These are phyloP conservation scores for Hypanus sabinus DNA, from an alignment of 2,113 vertebrate genomes.

Conservation along the genomic window DNA sequence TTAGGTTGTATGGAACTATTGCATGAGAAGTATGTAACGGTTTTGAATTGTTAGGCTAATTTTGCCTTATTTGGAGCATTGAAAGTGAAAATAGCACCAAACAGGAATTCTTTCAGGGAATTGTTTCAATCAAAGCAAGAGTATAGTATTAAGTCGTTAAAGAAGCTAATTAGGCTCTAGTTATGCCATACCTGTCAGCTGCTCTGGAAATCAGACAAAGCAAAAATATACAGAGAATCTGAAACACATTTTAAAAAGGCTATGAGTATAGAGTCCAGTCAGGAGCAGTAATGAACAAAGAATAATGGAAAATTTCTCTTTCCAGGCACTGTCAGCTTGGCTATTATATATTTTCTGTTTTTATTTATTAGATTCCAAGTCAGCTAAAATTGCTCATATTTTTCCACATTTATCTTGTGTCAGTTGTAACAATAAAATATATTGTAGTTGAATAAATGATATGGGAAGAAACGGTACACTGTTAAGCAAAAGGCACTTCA, in stretches of 20 bases:
- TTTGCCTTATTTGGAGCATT: slow-evolving; percentile 2
- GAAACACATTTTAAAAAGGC: neutral
- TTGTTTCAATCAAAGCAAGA: neutral
- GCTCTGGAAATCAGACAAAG: neutral
- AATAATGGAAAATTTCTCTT: neutral
- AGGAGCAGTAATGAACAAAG: neutral
- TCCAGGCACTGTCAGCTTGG: neutral
- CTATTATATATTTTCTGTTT: neutral
- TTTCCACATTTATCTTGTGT: neutral
- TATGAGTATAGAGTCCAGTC: neutral
- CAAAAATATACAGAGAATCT: neutral
- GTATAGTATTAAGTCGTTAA: neutral
- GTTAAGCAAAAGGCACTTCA: neutral
- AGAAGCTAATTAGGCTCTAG: neutral
- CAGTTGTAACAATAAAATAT: neutral
- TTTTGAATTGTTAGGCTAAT: slow-evolving; percentile 21
- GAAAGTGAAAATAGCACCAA: slow-evolving; percentile 23
- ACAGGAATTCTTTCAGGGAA: neutral
- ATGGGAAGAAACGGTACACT: neutral
- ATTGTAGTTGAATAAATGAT: neutral
- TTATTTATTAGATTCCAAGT: neutral
- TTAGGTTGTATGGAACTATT: neutral
- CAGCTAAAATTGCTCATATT: neutral
- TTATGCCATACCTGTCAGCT: neutral
- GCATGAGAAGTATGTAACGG: neutral